Evolutionary conservation across 2,888 invertebrate genomes (phyloP).

Genomic region (Syrista parreyssii): DNA sequence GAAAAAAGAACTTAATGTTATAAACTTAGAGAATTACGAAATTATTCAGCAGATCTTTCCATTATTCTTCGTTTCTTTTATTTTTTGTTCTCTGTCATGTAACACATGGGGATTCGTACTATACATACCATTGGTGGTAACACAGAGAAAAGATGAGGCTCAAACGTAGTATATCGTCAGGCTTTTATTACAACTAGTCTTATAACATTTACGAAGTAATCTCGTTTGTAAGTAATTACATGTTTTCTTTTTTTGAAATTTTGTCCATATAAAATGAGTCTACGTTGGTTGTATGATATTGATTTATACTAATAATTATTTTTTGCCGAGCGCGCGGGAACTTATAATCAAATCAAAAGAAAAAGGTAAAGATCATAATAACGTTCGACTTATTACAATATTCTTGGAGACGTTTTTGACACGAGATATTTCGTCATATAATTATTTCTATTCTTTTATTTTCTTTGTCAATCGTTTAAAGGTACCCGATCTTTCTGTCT

Average conservation of each 20-base stretch:
- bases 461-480: not conserved
- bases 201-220: not conserved
- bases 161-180: not conserved
- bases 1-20: not conserved
- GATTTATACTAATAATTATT: not conserved
- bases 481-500: not conserved
- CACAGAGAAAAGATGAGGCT: not conserved
- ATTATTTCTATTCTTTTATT: not conserved
- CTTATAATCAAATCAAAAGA: not conserved
- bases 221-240: not conserved
- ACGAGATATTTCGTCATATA: not conserved
- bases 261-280: not conserved
- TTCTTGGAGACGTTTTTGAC: not conserved
- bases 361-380: not conserved
- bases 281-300: not conserved
- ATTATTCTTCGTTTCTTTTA: not conserved
- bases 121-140: not conserved
- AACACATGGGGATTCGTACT: not conserved
- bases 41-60: conserved; percentile 8
- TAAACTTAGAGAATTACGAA: conserved; percentile 12
- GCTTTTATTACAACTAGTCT: not conserved
- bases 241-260: not conserved
- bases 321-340: not conserved
- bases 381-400: not conserved
- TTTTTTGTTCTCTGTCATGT: not conserved